Percentiles rank a stretch among this genome's conserved stretches.
phyloP scores from a whole-genome alignment of 2,797 vertebrate species.

The Cyclura pinguis region DNA sequence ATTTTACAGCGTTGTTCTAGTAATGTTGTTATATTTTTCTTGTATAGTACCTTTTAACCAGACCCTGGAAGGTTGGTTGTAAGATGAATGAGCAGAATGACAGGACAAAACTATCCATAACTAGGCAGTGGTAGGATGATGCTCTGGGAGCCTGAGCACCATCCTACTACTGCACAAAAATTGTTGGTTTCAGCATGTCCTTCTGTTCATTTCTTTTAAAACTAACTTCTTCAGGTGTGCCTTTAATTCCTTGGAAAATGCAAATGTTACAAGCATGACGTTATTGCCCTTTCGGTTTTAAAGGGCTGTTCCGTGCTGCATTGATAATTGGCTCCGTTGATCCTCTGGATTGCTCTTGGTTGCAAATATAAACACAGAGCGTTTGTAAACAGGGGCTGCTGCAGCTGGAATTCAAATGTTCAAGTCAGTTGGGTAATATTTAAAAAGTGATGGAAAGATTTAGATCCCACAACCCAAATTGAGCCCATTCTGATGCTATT shows the following conservation, averaged over 20 bases:
- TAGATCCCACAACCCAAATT: conserved; percentile 22
- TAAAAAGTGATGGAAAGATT: conserved; percentile 21
- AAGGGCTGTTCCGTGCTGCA: neutral
- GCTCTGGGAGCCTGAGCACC: too few species aligned
- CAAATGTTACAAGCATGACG: neutral
- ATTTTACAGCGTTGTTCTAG: neutral
- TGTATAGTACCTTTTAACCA: neutral
- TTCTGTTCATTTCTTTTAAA: too few species aligned
- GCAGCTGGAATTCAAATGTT: neutral
- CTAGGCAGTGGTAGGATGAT: too few species aligned
- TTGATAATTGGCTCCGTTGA: neutral
- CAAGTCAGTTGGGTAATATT: neutral
- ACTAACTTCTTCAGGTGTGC: neutral
- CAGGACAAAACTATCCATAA: neutral
- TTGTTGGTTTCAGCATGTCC: too few species aligned
- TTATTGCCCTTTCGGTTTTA: neutral
- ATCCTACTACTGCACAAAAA: too few species aligned
- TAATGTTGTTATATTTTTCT: neutral
- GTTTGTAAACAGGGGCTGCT: neutral
- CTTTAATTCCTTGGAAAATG: neutral
- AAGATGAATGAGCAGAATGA: neutral
- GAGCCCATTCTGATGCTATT: conserved; percentile 14
- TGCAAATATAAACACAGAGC: neutral
- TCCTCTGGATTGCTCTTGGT: neutral
- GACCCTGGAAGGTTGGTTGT: neutral